Percentiles rank a stretch among this genome's conserved stretches.
Conservation (phyloP, 1,140 invertebrate species). For the Trichomalopsis sarcophagae region DNA sequence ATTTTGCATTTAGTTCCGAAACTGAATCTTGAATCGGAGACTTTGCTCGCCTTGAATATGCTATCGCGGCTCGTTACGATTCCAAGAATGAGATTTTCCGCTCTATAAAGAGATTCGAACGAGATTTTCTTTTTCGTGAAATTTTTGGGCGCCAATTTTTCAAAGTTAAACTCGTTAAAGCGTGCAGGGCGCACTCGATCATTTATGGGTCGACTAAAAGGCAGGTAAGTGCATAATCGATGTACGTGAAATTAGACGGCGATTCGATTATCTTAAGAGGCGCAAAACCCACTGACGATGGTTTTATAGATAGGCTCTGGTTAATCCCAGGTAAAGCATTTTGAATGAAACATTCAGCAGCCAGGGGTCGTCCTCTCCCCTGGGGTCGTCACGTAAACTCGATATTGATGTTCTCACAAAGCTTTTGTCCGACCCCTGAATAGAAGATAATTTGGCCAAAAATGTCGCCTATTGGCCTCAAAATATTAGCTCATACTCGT, state of each 20-base stretch:
- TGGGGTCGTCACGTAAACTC: background rate
- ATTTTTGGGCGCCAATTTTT: background rate
- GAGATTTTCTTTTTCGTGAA: background rate
- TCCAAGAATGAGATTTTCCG: too few species aligned
- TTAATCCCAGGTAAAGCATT: slow-evolving; percentile 3
- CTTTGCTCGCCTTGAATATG: too few species aligned
- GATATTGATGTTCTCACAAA: slow-evolving; percentile 8
- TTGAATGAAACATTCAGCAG: slow-evolving; percentile 14
- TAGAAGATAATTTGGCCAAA: too few species aligned
- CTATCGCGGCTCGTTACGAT: too few species aligned
- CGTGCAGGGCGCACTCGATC: background rate
- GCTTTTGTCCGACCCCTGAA: background rate
- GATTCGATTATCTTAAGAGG: slow-evolving; percentile 13
- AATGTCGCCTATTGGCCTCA: too few species aligned
- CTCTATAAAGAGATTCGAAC: too few species aligned
- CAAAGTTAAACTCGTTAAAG: background rate
- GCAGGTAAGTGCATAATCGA: background rate
- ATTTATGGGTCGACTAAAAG: background rate
- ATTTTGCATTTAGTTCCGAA: slow-evolving; percentile 10
- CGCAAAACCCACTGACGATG: slow-evolving; percentile 5
- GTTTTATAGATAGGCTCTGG: slow-evolving; percentile 4
- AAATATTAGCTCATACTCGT: too few species aligned
- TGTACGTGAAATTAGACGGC: background rate
- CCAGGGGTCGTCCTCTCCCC: background rate
- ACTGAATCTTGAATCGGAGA: background rate